A percentile compares a stretch with the other conserved stretches of the same genome.
phyloP scores from a whole-genome alignment of 2,797 vertebrate species.

The Alcedo atthis region DNA sequence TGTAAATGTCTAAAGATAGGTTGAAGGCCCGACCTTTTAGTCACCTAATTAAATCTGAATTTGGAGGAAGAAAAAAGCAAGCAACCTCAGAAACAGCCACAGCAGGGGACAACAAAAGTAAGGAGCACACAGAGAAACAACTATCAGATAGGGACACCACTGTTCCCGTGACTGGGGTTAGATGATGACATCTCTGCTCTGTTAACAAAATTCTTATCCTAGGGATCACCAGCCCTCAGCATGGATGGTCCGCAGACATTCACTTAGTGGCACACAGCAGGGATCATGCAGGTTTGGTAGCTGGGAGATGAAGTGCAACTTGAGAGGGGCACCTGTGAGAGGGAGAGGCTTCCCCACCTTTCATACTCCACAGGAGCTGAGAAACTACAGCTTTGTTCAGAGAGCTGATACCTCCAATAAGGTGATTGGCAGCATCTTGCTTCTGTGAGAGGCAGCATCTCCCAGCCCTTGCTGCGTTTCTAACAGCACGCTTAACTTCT shows the following conservation, averaged over 20 bases:
- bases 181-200: neutral
- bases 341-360: neutral
- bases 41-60: neutral
- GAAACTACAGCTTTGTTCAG: neutral
- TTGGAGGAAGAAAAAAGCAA: neutral
- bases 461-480: conserved; percentile 65
- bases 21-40: neutral
- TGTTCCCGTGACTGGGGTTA: neutral
- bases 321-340: neutral
- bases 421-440: conserved; percentile 61
- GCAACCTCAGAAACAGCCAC: neutral
- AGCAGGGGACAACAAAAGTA: neutral
- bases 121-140: neutral
- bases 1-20: neutral
- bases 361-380: neutral
- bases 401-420: conserved; percentile 42
- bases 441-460: conserved; percentile 63
- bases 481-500: conserved; percentile 67
- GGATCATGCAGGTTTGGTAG: neutral
- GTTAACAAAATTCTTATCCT: neutral
- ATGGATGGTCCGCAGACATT: neutral
- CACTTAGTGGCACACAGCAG: neutral
- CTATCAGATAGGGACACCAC: neutral
- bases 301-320: neutral
- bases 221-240: neutral